These are phyloP conservation scores for Sesamia nonagrioides DNA, from an alignment of 1,140 invertebrate genomes.

Conservation along the genomic window DNA sequence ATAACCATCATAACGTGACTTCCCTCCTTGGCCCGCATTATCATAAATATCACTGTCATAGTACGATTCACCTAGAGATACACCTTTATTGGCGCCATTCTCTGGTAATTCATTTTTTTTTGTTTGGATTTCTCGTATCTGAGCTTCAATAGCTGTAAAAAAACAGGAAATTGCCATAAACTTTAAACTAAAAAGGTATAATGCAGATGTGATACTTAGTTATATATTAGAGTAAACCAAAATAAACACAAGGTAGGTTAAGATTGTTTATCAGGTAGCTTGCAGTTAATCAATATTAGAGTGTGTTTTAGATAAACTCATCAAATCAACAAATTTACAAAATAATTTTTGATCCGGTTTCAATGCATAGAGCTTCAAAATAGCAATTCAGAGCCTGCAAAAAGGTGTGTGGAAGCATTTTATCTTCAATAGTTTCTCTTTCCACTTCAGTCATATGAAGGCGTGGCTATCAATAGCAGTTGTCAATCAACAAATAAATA, in stretches of 20 bases:
- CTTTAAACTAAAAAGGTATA: too few relatives aligned
- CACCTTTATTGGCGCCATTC: conserved; percentile 90
- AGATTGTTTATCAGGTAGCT: too few relatives aligned
- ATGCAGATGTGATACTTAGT: too few relatives aligned
- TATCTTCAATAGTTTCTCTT: too few relatives aligned
- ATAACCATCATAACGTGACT: conserved; percentile 97
- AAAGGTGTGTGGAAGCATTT: background rate
- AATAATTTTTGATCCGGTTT: too few relatives aligned
- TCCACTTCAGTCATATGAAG: background rate
- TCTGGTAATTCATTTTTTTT: conserved; percentile 93
- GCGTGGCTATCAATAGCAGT: conserved; percentile 30
- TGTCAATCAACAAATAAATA: background rate
- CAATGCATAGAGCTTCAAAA: too few relatives aligned
- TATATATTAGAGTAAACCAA: too few relatives aligned
- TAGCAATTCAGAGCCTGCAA: too few relatives aligned
- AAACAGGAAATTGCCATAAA: background rate
- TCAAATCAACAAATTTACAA: too few relatives aligned
- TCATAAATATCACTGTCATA: conserved; percentile 98
- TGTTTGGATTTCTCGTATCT: conserved; percentile 96
- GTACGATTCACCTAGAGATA: conserved; percentile 95
- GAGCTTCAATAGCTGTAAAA: conserved; percentile 96
- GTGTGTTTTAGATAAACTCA: too few relatives aligned
- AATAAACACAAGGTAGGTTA: too few relatives aligned
- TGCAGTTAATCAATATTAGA: too few relatives aligned
- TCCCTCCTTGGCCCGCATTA: conserved; percentile 88